These are phyloP conservation scores for Oophaga sylvatica DNA, from an alignment of 2,797 vertebrate species.

Conservation along the genomic window DNA sequence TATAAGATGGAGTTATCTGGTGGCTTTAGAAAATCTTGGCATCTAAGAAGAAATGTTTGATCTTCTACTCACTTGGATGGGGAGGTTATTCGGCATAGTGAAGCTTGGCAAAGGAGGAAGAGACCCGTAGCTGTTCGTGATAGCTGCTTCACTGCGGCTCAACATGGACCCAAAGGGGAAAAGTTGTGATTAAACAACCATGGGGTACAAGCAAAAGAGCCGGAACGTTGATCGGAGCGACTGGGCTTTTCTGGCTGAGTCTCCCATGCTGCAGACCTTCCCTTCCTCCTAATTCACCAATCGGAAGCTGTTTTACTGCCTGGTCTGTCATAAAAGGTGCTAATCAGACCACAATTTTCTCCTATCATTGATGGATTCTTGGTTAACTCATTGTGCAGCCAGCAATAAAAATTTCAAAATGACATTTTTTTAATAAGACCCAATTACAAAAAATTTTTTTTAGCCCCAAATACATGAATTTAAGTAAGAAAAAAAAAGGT, in stretches of 20 bases:
- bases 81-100: slow-evolving; percentile 67
- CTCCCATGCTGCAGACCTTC: too few relatives aligned
- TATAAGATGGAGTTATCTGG: not conserved
- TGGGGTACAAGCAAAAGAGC: not conserved
- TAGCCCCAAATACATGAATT: too few relatives aligned
- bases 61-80: slow-evolving; percentile 63
- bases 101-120: slow-evolving; percentile 66
- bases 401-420: too few relatives aligned
- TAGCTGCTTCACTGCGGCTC: slow-evolving; percentile 79
- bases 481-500: too few relatives aligned
- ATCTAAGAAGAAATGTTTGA: not conserved
- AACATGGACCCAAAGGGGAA: slow-evolving; percentile 77
- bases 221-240: not conserved
- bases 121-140: slow-evolving; percentile 77
- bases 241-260: not conserved
- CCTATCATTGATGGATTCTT: too few relatives aligned
- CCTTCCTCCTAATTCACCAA: too few relatives aligned
- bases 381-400: too few relatives aligned
- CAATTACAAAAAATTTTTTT: too few relatives aligned
- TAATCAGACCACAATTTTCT: too few relatives aligned
- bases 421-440: too few relatives aligned
- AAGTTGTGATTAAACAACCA: not conserved
- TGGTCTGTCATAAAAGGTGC: too few relatives aligned
- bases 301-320: too few relatives aligned
- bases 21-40: not conserved